Evolutionary conservation across 2,797 vertebrate genomes (phyloP), one percentile per base, ranked within the genome.

Genomic region (Helostoma temminkii): DNA sequence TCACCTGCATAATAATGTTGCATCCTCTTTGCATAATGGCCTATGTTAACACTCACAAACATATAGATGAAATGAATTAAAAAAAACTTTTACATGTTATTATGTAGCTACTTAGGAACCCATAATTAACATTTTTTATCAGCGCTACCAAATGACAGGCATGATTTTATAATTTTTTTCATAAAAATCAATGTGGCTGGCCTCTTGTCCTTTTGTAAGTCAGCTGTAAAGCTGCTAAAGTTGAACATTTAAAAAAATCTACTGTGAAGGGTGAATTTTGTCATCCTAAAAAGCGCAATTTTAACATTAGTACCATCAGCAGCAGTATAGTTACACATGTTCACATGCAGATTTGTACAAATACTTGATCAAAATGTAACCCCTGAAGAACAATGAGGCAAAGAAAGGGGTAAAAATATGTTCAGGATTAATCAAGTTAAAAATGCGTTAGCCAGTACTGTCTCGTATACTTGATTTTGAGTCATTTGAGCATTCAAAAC

Each of bases 311-410:
- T 75, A 76, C 62, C 63, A 58, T 45, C 21, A 73, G 68, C 76
- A 84, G 78, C 67, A 22, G 56, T 49, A 50, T 48, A 56, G 11
- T 64, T 47, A 21, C 53, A 45, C 52, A 66, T 56, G 37, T 72
- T 75, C 12, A 63, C 52, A 57, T 66, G 78, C 65, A 78, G 61
- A 22, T 64, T 76, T 78, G 56, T 57, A 66, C 43, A 71, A 59
- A 80, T 55, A 54, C 41, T 69, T 45, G 74, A 66, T 6, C 50
- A 71, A 37, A 70, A 74, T 58, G 18, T 18, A 66, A 50, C 30
- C 45, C 58, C 34, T 28, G 24, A 66, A 54, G 6, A 69, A 12
- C 43, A 42, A 54, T 6, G 24, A 10, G 9, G 55, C 18, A 28
- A 16, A 48, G 18, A 30, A 15, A n/a, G 30, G 24, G 25, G 9